Conservation (phyloP, 2,797 vertebrate genomes). For the Streptopelia turtur region DNA sequence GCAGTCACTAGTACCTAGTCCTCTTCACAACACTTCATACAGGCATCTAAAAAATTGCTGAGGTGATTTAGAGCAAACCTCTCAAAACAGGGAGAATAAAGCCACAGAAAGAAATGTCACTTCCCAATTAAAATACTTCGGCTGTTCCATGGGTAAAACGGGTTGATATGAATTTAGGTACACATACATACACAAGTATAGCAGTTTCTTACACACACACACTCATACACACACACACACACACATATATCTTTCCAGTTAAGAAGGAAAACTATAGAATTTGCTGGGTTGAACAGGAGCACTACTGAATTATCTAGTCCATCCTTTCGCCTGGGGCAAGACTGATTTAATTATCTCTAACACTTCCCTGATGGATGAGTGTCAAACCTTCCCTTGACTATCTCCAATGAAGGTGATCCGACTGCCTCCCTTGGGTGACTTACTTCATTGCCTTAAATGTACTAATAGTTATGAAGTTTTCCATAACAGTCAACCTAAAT, state of each 20-base stretch:
- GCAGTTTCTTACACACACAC: not conserved
- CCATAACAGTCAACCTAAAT: slow-evolving; percentile 56
- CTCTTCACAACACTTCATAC: not conserved
- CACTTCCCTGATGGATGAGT: slow-evolving; percentile 63
- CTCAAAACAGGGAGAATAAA: not conserved
- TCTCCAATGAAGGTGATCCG: slow-evolving; percentile 65
- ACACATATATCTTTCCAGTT: slow-evolving; percentile 9
- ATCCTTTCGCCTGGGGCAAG: slow-evolving; percentile 55
- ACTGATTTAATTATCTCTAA: slow-evolving; percentile 67
- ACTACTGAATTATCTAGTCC: slow-evolving; percentile 58
- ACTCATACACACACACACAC: not conserved
- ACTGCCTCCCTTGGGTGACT: slow-evolving; percentile 60
- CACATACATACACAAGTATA: not conserved
- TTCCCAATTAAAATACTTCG: not conserved
- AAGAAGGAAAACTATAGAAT: slow-evolving; percentile 58
- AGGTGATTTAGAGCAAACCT: not conserved
- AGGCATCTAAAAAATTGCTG: not conserved
- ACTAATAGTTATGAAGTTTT: slow-evolving; percentile 62
- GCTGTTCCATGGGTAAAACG: not conserved
- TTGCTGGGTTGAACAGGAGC: slow-evolving; percentile 40
- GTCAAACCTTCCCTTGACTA: slow-evolving; percentile 64
- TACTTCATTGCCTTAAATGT: slow-evolving; percentile 61
- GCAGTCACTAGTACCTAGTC: not conserved
- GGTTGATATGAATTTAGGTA: not conserved
- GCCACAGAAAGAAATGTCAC: not conserved